Percentiles rank a stretch among this genome's conserved stretches.
These are phyloP conservation scores for Microtus oregoni DNA, from an alignment of 2,113 vertebrate species.

Conservation along the genomic window DNA sequence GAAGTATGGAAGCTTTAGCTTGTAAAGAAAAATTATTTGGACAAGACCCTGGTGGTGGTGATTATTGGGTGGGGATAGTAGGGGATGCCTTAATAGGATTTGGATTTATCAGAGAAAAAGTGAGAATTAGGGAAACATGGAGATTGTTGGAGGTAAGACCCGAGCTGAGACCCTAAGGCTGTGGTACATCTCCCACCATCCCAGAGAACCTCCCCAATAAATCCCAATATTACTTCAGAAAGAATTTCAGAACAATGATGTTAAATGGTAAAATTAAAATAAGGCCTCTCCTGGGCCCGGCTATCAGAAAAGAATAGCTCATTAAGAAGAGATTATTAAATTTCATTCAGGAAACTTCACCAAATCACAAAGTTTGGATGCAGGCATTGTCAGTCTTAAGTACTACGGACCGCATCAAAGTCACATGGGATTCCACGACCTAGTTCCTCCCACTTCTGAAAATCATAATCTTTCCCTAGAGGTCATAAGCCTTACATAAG, in stretches of 20 bases:
- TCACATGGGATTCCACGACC: neutral
- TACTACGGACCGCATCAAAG: neutral
- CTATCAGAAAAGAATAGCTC: neutral
- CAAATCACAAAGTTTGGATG: neutral
- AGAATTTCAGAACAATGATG: neutral
- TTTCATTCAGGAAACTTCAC: neutral
- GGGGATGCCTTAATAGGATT: neutral
- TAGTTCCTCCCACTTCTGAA: neutral
- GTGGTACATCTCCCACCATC: neutral
- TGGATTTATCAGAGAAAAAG: neutral
- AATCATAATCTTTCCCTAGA: neutral
- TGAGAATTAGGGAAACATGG: neutral
- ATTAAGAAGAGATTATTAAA: neutral
- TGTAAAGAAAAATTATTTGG: neutral
- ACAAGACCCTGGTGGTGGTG: neutral
- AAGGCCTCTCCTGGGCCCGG: neutral
- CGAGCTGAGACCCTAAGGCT: neutral
- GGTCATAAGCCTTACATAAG: neutral
- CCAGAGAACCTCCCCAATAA: neutral
- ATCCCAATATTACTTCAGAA: neutral
- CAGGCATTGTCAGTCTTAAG: neutral
- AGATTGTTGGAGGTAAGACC: neutral
- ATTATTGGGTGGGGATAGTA: neutral
- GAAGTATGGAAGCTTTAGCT: neutral
- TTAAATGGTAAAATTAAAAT: neutral